A percentile compares a stretch with the other conserved stretches of the same genome.
phyloP scores from a whole-genome alignment of 2,113 vertebrate genomes.

The Proterorhinus semilunaris region DNA sequence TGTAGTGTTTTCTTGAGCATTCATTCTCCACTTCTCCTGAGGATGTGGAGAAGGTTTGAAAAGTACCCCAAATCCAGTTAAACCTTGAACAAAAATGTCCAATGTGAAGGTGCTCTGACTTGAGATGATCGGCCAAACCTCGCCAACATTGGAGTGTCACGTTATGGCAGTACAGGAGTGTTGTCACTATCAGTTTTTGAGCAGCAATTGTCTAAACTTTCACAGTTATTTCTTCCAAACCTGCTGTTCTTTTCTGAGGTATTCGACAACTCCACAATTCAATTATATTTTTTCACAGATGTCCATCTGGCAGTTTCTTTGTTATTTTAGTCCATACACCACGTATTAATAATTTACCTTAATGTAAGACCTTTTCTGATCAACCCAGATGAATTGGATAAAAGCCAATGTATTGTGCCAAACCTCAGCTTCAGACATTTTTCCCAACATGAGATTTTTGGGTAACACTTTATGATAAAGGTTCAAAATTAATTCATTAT shows the following conservation, averaged over 20 bases:
- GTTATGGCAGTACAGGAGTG: conserved; percentile 2
- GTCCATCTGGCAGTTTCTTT: conserved; percentile 42
- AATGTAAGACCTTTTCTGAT: background rate
- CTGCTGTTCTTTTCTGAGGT: conserved; percentile 51
- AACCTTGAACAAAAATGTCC: conserved; percentile 9
- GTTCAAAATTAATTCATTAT: too few species aligned
- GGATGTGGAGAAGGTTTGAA: conserved; percentile 9
- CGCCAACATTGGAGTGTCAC: background rate
- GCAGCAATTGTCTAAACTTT: conserved; percentile 38
- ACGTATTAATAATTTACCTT: background rate
- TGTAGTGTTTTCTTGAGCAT: conserved; percentile 32
- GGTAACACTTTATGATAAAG: too few species aligned
- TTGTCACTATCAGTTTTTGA: conserved; percentile 9
- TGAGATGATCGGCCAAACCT: conserved; percentile 9
- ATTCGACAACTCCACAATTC: conserved; percentile 33
- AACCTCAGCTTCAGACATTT: background rate
- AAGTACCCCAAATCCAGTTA: conserved; percentile 19
- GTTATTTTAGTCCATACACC: background rate
- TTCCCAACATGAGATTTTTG: too few species aligned
- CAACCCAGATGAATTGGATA: too few species aligned
- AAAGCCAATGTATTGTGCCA: background rate
- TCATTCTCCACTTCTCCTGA: conserved; percentile 49
- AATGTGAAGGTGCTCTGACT: conserved; percentile 39
- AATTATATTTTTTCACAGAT: conserved; percentile 35
- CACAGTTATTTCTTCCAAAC: conserved; percentile 47